Base-by-base conservation (phyloP, 2,113 vertebrate genomes). In the Urocitellus parryii region DNA sequence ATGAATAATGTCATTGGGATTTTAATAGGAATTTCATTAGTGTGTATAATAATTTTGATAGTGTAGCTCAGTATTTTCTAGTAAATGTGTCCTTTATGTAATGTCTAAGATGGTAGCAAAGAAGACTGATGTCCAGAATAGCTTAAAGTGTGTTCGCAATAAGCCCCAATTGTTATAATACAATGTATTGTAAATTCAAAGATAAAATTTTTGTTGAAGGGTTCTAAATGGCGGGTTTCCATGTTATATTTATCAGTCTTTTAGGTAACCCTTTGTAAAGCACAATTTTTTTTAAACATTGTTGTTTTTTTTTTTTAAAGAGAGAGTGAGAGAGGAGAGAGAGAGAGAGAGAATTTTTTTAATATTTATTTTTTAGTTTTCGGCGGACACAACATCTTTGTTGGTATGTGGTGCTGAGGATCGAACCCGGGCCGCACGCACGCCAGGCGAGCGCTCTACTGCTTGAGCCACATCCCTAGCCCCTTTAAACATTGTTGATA, bases 111-210 rank as follows among this genome's bases (percentile, higher is more conserved):
- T 68, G 25, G 51, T 77, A 68, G 14, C 79, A 84, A 78, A 34
- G 51, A 89, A 84, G 61, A 88, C 32, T 78, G 78, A 84, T 89
- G 12, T 79, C n/a, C 39, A 78, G 12, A 88, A 61, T 29, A 25
- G 83, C 25, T 88, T 83, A 77, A 77, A 83, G 72, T 45, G 27
- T 37, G 65, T 11, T 65, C 82, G 4, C 72, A 42, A 86, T 94
- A 72, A 81, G 3, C 17, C 22, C 9, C 11, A 45, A 74, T 61
- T 56, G 90, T 68, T 96, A 39, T 7, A 79, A 56, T 79, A 78
- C 2, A 78, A 51, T 85, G 61, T 90, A 81, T 86, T 86, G 68
- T 94, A 51, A 90, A 58, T 91, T 91, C 42, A 63, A 74, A 81
- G 51, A 10, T 87, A 70, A 86, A 37, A 11, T 76, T 83, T 84